phyloP scores from a whole-genome alignment of 2,888 invertebrate genomes.

The Polietes domitor region DNA sequence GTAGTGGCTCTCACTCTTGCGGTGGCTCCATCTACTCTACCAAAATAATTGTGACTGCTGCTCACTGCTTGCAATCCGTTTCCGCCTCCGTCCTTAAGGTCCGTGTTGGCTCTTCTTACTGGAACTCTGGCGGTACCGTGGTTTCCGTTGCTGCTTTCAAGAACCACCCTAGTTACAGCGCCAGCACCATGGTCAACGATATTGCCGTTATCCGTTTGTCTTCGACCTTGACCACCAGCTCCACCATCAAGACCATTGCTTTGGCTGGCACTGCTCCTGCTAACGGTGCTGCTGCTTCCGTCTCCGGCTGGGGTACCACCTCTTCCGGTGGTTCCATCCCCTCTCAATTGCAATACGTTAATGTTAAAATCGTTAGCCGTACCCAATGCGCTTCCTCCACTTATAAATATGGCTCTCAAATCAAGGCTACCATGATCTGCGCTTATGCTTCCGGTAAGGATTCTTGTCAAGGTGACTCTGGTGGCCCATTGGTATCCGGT shows the following conservation, averaged over 20 bases:
- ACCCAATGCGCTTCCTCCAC: conserved; percentile 78
- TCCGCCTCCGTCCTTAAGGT: conserved; percentile 50
- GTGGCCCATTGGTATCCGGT: conserved; percentile 74
- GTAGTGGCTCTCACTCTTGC: conserved; percentile 82
- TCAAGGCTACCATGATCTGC: conserved; percentile 73
- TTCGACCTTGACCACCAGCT: conserved; percentile 79
- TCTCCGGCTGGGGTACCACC: conserved; percentile 71
- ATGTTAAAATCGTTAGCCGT: conserved; percentile 78
- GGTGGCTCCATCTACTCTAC: conserved; percentile 82
- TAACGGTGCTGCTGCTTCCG: conserved; percentile 65
- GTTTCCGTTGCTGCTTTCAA: conserved; percentile 55
- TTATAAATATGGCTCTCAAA: conserved; percentile 77
- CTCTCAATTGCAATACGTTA: conserved; percentile 80
- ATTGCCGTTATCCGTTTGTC: conserved; percentile 82
- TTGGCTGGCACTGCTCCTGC: conserved; percentile 75
- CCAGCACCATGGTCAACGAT: conserved; percentile 82
- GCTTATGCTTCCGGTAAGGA: conserved; percentile 71
- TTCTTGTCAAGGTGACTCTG: conserved; percentile 77
- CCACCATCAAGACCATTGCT: conserved; percentile 79
- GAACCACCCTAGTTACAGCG: conserved; percentile 81
- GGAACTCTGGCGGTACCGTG: conserved; percentile 77
- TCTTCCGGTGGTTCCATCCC: conserved; percentile 70
- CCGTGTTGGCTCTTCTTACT: conserved; percentile 74
- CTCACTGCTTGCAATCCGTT: conserved; percentile 82
- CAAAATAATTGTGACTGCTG: conserved; percentile 83